Base-by-base conservation (phyloP, 2,888 invertebrate species). In the Dryobota labecula region DNA sequence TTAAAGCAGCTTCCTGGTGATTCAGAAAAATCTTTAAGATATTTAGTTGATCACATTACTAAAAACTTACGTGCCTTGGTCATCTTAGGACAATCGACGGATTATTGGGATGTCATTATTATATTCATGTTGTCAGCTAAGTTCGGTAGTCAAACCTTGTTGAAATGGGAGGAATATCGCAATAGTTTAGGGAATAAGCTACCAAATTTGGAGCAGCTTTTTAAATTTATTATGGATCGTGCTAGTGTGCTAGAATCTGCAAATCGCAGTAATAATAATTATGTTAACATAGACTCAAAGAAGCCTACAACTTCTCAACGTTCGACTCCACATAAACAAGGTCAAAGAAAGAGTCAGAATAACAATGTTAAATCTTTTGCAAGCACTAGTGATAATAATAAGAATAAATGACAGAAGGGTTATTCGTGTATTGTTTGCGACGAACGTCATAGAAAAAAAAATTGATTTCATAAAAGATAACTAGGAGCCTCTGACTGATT, bases 131-230 rank as follows among this genome's bases (percentile, higher is more conserved):
- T 36, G 5, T 36, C 36, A 36, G 36, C 36, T 5, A 85, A 84
- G 54, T 54, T 86, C 49, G 84, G 85, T 36, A 56, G 20, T 36
- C 18, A 57, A 7, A 84, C 86, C 0, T 15, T 80, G 9, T 18
- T 56, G 8, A 86, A 86, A 63, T 87, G 86, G 84, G 86, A 87
- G 24, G 87, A 87, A 36, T 33, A 73, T 24, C 71, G 83, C 8
- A 70, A 6, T 49, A 47, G 67, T 0, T 61, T 36, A 8, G 30
- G 24, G 18, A 84, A 33, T 80, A 27, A 38, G 60, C 5, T 5
- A 2, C 85, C 86, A 8, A 83, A 56, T 0, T 78, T 86, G 61
- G 72, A 84, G 0, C 73, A 84, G 13, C 85, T 86, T 36, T 60
- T 70, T 64, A 80, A 80, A 45, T 86, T 86, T 54, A 20, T 86